Conservation (phyloP, 2,113 vertebrate species). For the Hyperoodon ampullatus region DNA sequence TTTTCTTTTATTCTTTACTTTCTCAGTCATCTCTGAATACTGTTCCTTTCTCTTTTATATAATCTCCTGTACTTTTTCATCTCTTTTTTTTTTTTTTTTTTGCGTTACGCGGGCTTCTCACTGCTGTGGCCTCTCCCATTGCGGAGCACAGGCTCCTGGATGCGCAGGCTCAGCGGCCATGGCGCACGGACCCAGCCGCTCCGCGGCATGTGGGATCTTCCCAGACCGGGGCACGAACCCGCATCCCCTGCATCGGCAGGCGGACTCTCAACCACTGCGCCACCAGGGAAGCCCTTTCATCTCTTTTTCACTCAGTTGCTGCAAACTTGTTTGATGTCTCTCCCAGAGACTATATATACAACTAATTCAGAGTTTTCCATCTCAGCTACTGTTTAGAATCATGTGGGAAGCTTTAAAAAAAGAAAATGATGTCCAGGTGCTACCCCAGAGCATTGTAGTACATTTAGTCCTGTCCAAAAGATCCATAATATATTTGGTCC, state of each 20-base stretch:
- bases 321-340: not conserved
- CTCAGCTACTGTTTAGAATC: not conserved
- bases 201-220: too few relatives aligned
- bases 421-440: not conserved
- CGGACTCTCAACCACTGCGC: too few relatives aligned
- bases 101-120: too few relatives aligned
- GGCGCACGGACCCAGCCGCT: too few relatives aligned
- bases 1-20: constrained; percentile 2
- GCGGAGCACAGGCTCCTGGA: too few relatives aligned
- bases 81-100: not conserved
- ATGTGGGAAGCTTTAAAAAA: not conserved
- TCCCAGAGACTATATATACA: not conserved
- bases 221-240: too few relatives aligned
- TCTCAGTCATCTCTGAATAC: not conserved
- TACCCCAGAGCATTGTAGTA: not conserved
- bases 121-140: too few relatives aligned
- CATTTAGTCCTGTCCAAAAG: not conserved
- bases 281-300: too few relatives aligned
- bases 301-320: not conserved
- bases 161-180: too few relatives aligned
- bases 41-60: constrained; percentile 16
- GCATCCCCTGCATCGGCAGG: too few relatives aligned
- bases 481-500: not conserved
- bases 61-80: not conserved
- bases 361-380: constrained; percentile 13